These are phyloP conservation scores for Danaus melanippus DNA, from an alignment of 1,140 invertebrate genomes.

Conservation along the genomic window DNA sequence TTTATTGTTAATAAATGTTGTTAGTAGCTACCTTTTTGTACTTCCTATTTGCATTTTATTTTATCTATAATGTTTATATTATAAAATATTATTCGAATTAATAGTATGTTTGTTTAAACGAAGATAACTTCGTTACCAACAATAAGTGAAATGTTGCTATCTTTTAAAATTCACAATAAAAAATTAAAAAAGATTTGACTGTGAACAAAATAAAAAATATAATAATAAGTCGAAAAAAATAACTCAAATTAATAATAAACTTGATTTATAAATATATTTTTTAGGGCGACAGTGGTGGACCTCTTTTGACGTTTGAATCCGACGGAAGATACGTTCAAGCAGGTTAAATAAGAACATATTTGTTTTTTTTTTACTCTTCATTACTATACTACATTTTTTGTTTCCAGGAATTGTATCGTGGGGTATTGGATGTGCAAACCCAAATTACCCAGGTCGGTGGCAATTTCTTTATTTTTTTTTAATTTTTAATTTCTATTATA, in stretches of 20 bases:
- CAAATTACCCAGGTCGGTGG: constrained; percentile 64
- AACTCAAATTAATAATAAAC: background rate
- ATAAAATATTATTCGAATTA: no score
- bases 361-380: no score
- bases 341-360: constrained; percentile 42
- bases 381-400: no score
- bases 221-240: background rate
- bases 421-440: constrained; percentile 75
- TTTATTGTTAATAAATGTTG: no score
- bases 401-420: constrained; percentile 72
- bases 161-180: no score
- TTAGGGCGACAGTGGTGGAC: constrained; percentile 78
- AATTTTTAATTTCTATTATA: background rate
- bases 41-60: no score
- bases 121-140: no score
- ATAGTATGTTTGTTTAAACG: constrained; percentile 1
- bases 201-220: background rate
- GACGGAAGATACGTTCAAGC: constrained; percentile 59
- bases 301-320: constrained; percentile 54
- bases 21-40: no score
- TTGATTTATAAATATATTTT: constrained; percentile 17
- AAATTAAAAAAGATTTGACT: background rate
- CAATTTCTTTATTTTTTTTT: background rate
- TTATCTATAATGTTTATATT: no score
- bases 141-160: no score